Evolutionary conservation across 1,140 invertebrate genomes (phyloP), one percentile per base, ranked within the genome.

Genomic region (Dryas iulia): DNA sequence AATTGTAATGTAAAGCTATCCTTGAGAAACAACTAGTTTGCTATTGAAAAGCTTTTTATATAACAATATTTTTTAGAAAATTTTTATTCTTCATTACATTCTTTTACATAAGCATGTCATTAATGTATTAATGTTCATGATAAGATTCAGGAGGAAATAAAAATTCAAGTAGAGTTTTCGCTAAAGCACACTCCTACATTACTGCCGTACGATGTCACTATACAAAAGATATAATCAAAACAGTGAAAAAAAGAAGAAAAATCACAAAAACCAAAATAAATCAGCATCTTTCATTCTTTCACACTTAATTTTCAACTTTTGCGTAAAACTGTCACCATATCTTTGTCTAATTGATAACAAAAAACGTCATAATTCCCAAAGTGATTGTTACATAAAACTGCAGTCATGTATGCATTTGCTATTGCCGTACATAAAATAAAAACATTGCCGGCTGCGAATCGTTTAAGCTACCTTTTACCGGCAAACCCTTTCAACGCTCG

Each of bases 381-480:
- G 39, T 18, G 39, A 47, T 47, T 47, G 39, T 47, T 47, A 47
- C 39, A 47, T 21, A 10, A 21, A 47, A 47, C 39, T 47, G 39
- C 39, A 47, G 39, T 47, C 39, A 21, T 25, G 39, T 53, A 12
- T 62, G 39, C 39, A 23, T 18, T 56, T 58, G 31, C 30, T 59
- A 35, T 47, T 59, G 30, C 33, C 18, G 39, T 47, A 59, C 26
- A 59, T 56, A 56, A 56, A 59, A 58, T 58, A 66, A 65, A 66
- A 66, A 66, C 64, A 66, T 66, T 66, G 54, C 35, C 25, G 33
- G 25, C 33, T 54, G 54, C 53, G 56, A 59, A 66, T 59, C 64
- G 64, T 66, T 66, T 66, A 66, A 59, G 54, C 64, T 59, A 66
- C 56, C 56, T 59, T 56, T 66, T 66, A 59, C 64, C n/a, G 64